Evolutionary conservation across 2,113 vertebrate genomes (phyloP).

Genomic region (Pyrgilauda ruficollis): DNA sequence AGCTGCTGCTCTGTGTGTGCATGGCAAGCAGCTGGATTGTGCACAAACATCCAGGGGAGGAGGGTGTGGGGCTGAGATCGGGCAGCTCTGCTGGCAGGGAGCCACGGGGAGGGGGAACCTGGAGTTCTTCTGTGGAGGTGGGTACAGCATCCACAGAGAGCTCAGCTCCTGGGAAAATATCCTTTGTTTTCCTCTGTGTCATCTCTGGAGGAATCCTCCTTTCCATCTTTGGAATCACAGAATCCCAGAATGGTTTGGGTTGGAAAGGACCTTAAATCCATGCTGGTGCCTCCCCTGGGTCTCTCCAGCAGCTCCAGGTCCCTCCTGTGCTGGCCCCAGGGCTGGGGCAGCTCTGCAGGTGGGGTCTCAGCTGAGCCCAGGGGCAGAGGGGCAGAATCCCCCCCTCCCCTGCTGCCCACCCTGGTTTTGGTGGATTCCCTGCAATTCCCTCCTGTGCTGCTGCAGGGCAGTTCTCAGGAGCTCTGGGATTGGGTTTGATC

Average conservation of each 20-base stretch:
- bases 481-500: neutral
- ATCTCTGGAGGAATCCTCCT: neutral
- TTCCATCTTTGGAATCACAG: neutral
- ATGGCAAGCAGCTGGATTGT: accelerated
- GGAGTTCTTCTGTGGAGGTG: neutral
- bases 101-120: neutral
- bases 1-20: neutral
- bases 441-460: neutral
- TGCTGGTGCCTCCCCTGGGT: neutral
- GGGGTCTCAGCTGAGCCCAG: neutral
- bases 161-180: neutral
- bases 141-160: accelerated
- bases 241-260: neutral
- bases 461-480: neutral
- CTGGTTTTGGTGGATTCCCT: neutral
- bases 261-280: accelerated
- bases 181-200: accelerated
- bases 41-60: accelerated
- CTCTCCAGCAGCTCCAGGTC: neutral
- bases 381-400: neutral
- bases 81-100: neutral
- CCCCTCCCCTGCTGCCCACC: neutral
- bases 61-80: neutral
- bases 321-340: neutral
- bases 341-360: neutral